Evolutionary conservation across 2,797 vertebrate genomes (phyloP).

Genomic region (Macropus fuliginosus): DNA sequence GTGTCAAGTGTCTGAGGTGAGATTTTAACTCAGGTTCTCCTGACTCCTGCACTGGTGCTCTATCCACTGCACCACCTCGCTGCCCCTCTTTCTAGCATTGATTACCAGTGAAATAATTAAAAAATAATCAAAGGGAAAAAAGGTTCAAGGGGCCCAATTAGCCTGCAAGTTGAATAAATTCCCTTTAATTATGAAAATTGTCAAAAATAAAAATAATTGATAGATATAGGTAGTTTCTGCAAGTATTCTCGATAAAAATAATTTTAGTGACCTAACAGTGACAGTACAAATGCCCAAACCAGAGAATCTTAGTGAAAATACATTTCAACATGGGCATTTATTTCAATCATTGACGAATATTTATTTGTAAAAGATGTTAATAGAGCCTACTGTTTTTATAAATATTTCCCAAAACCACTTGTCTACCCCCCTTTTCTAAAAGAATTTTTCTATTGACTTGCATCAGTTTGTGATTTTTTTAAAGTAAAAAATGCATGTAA

Average conservation of each 20-base stretch:
- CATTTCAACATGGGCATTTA: conserved; percentile 35
- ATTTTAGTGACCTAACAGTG: not conserved
- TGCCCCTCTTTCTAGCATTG: not conserved
- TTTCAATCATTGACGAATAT: conserved; percentile 45
- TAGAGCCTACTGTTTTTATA: conserved; percentile 27
- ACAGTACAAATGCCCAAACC: not conserved
- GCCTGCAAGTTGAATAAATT: not conserved
- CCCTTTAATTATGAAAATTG: not conserved
- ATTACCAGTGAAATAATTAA: not conserved
- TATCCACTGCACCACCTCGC: too few relatives aligned
- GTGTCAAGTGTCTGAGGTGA: too few relatives aligned
- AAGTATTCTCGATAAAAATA: not conserved
- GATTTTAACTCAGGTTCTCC: too few relatives aligned
- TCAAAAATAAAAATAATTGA: not conserved
- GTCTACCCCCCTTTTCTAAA: conserved; percentile 7
- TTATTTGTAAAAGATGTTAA: conserved; percentile 57
- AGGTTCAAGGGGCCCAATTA: not conserved
- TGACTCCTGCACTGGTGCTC: too few relatives aligned
- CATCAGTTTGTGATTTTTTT: conserved; percentile 32
- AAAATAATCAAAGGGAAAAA: not conserved
- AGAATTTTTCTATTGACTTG: conserved; percentile 54
- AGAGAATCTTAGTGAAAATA: conserved; percentile 45
- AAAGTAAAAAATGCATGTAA: conserved; percentile 26
- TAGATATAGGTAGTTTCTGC: not conserved
- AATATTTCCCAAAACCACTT: conserved; percentile 16